Base-by-base conservation (phyloP, 2,797 vertebrate species). In the Setipinna tenuifilis region DNA sequence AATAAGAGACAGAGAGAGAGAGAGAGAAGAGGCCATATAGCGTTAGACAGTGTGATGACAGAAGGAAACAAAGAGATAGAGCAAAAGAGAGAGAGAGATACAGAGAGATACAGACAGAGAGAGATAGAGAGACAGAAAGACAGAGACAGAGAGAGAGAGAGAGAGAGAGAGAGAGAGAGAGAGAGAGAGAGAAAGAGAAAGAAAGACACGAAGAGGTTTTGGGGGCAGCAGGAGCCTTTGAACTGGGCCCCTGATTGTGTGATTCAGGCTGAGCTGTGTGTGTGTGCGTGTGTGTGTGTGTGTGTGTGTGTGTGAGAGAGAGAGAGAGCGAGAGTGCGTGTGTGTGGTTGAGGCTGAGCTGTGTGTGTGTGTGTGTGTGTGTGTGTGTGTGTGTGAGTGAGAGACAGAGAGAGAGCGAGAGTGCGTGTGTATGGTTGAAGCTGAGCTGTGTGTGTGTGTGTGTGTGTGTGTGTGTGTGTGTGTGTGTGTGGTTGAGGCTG, bases 401-500 rank as follows among this genome's bases (percentile, higher is more conserved):
- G 57, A 17, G 57, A 1, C 14, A 1, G 57, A 0, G 57, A 1
- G 57, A 1, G 57, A 23, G 61, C 25, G n/a, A 25, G n/a, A 25
- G 61, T 65, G 61, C 11, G 61, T 25, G 61, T 25, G 61, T 65
- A 23, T 59, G 19, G 6, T 17, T 59, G 58, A 19, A 59, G 65
- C 58, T 48, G 83, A 48, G 44, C 35, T 41, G 50, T 84, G 90
- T 91, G 92, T 94, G 92, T 25, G 54, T 28, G 83, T 28, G 61
- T 28, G 23, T 71, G 61, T 62, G n/a, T 62, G 61, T 62, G 6
- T 62, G 61, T 62, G n/a, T 65, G n/a, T 65, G 61, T 65, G 61
- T 25, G 61, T 25, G 61, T 25, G 61, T 65, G 11, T 59, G 19
- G 6, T 17, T 59, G 58, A 19, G 83, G 65, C 58, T 48, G 83